Evolutionary conservation across 1,140 invertebrate species (phyloP).

Genomic region (Spodoptera frugiperda): DNA sequence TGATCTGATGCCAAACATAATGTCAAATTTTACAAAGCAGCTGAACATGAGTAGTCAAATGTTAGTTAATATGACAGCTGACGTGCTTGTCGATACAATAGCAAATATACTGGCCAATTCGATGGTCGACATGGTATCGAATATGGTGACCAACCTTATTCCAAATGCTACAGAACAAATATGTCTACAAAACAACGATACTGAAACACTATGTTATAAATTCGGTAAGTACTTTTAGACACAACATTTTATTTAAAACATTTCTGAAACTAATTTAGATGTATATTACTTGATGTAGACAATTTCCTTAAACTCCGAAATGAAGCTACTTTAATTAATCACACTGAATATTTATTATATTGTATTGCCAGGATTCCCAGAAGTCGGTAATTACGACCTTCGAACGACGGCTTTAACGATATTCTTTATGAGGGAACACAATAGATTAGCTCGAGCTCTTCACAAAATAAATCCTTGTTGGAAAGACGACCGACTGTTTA

Average conservation of each 20-base stretch:
- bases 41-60: slow-evolving; percentile 7
- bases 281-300: no score
- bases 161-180: slow-evolving; percentile 49
- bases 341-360: neutral
- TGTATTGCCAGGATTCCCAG: slow-evolving; percentile 59
- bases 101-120: slow-evolving; percentile 11
- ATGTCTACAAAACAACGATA: slow-evolving; percentile 59
- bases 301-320: no score
- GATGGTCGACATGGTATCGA: neutral
- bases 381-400: slow-evolving; percentile 64
- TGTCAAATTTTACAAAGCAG: neutral
- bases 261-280: no score
- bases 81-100: neutral
- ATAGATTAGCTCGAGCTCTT: slow-evolving; percentile 88
- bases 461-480: slow-evolving; percentile 88
- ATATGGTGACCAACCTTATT: neutral
- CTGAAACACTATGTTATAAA: slow-evolving; percentile 62
- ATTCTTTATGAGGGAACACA: slow-evolving; percentile 91
- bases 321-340: no score
- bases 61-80: slow-evolving; percentile 21
- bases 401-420: slow-evolving; percentile 96
- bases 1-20: slow-evolving; percentile 8
- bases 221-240: slow-evolving; percentile 62
- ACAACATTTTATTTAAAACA: neutral
- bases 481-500: slow-evolving; percentile 88